Conservation (phyloP, 2,113 vertebrate species). For the Leptocoma aspasia region DNA sequence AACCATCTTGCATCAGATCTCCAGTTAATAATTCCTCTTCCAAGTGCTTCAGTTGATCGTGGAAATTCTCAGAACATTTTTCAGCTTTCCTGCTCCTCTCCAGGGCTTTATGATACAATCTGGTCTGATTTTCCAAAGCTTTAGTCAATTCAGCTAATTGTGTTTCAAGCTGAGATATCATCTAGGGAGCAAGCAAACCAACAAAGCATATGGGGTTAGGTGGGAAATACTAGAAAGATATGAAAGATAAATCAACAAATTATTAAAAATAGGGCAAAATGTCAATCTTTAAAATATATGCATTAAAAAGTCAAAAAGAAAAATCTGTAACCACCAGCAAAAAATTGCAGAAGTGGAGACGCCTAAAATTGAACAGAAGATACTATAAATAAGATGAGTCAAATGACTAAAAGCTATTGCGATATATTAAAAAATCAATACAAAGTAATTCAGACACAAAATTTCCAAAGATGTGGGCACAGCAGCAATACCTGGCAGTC, state of each 20-base stretch:
- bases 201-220: background rate
- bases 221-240: background rate
- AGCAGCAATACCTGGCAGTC: background rate
- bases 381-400: background rate
- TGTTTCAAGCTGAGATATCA: constrained; percentile 76
- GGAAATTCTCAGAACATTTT: constrained; percentile 73
- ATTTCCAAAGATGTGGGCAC: background rate
- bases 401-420: background rate
- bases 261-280: background rate
- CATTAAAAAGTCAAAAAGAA: background rate
- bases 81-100: constrained; percentile 79
- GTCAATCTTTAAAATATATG: background rate
- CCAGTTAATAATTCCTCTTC: constrained; percentile 79
- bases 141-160: constrained; percentile 66
- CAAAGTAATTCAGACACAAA: background rate
- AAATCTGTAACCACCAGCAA: background rate
- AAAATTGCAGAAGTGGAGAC: background rate
- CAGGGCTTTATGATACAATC: constrained; percentile 69
- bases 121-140: constrained; percentile 73
- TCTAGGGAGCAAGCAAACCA: constrained; percentile 60
- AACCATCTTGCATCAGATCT: constrained; percentile 72
- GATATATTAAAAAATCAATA: background rate
- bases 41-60: constrained; percentile 69
- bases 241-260: background rate
- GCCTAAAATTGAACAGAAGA: background rate